Percentiles rank a stretch among this genome's conserved stretches.
Conservation (phyloP, 2,113 vertebrate genomes). For the Ammodytes dubius region DNA sequence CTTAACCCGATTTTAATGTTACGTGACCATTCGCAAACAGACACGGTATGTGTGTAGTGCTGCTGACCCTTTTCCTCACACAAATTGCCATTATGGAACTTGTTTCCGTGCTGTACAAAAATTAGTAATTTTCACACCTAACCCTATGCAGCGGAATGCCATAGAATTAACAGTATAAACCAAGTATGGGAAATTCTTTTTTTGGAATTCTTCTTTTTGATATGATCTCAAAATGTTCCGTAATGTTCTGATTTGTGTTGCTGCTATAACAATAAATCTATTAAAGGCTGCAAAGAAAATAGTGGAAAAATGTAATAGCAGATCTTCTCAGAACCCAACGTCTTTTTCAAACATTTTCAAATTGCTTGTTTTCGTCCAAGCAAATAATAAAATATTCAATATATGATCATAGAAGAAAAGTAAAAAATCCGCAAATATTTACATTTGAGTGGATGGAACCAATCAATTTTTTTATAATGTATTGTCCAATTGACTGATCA, state of each 20-base stretch:
- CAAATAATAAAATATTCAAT: background rate
- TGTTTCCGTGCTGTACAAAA: too few relatives aligned
- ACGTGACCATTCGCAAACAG: constrained; percentile 33
- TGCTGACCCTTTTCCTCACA: background rate
- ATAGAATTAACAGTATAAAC: background rate
- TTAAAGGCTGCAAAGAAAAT: background rate
- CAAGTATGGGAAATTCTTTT: constrained; percentile 1
- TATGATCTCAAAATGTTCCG: background rate
- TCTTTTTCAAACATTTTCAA: background rate
- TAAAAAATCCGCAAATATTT: background rate
- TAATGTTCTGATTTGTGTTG: background rate
- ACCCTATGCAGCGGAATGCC: background rate
- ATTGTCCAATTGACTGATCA: constrained; percentile 9
- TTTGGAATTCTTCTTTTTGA: background rate
- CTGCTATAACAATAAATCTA: background rate
- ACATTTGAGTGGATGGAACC: background rate
- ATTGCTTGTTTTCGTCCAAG: background rate
- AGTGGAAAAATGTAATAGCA: background rate
- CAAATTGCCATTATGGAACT: background rate
- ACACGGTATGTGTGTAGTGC: background rate
- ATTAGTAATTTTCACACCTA: constrained; percentile 1
- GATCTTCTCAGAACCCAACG: background rate
- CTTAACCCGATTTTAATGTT: constrained; percentile 51
- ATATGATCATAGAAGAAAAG: background rate
- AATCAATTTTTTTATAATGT: background rate